Evolutionary conservation across 2,888 invertebrate genomes (phyloP), one percentile per base, ranked within the genome.

Genomic region (Nezara viridula): DNA sequence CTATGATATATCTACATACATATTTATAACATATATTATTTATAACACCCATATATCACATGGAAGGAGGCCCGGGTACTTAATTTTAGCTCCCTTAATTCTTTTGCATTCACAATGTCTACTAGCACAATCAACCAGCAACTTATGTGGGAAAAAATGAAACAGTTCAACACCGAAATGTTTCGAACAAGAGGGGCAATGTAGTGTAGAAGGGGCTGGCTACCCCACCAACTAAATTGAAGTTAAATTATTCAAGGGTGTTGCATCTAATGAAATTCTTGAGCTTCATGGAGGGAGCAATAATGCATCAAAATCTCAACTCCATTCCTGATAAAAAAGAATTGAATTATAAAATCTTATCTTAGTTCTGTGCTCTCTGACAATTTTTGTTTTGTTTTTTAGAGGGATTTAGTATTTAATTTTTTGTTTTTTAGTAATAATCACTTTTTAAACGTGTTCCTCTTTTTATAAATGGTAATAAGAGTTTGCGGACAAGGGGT

Each of bases 231-330:
- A 40, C 40, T 21, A 77, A 40, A 77, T 77, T 77, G 40, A 77
- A 40, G 81, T 44, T 81, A 44, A 81, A 81, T 81, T 81, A 81
- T 81, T 81, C 81, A 44, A 14, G 40, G 44, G 40, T 81, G 44
- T 40, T 81, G 81, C 81, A 44, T 81, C 44, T 81, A 44, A 81
- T 81, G 81, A 81, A 81, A 81, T 81, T 44, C 81, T 81, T 12
- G 3, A n/a, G 44, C 40, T 44, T 81, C 10, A 12, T 12, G 10
- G 44, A n/a, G 44, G 81, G 14, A n/a, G n/a, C 4, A 1, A n/a
- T 24, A 40, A 44, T 44, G 81, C 44, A 81, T 81, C n/a, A 81
- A 81, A 81, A 81, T 81, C 81, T 44, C 1, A 81, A 40, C 44
- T 44, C 44, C 24, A 24, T 81, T 44, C 44, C n/a, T 24, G 81